These are phyloP conservation scores for Tenualosa ilisha DNA, from an alignment of 2,797 vertebrate species.

Conservation along the genomic window DNA sequence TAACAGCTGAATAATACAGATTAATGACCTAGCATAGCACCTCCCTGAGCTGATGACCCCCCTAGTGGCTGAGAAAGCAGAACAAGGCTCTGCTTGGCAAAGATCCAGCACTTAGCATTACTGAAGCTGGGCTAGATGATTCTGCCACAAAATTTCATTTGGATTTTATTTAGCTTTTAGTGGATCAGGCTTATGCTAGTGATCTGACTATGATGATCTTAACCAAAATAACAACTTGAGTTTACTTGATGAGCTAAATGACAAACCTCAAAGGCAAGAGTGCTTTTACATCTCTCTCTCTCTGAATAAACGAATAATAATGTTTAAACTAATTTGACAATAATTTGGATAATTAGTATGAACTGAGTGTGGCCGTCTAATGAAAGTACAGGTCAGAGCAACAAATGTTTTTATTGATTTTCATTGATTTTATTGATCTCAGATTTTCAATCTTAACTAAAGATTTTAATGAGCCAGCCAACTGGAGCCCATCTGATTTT, in stretches of 20 bases:
- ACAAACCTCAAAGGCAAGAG: background rate
- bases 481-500: background rate
- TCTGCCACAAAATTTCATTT: too few relatives aligned
- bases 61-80: background rate
- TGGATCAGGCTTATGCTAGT: background rate
- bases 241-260: background rate
- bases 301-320: background rate
- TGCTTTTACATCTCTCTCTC: background rate
- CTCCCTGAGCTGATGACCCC: background rate
- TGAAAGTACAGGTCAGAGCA: too few relatives aligned
- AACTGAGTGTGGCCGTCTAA: background rate
- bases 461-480: background rate
- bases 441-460: too few relatives aligned
- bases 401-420: too few relatives aligned
- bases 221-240: background rate
- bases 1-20: constrained; percentile 9
- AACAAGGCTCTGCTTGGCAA: background rate
- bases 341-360: background rate
- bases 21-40: background rate
- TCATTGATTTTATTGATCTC: too few relatives aligned
- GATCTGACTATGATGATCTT: background rate
- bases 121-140: background rate
- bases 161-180: too few relatives aligned
- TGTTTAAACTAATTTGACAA: background rate
- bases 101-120: background rate